These are phyloP conservation scores for Litocranius walleri DNA, from an alignment of 2,113 vertebrate species.

Conservation along the genomic window DNA sequence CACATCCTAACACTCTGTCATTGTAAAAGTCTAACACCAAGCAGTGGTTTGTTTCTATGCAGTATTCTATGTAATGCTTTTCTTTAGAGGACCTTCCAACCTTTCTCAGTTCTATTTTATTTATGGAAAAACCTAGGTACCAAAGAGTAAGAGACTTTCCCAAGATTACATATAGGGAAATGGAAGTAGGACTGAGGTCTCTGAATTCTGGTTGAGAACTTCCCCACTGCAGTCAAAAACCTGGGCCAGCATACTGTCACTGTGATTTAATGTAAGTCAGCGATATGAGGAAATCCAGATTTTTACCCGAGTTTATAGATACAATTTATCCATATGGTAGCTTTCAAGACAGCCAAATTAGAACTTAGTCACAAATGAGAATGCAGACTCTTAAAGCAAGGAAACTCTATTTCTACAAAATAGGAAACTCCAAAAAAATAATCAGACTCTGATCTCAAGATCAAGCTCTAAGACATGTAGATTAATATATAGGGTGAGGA, in stretches of 20 bases:
- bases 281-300: conserved; percentile 48
- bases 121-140: not conserved
- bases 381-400: not conserved
- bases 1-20: not conserved
- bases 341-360: conserved; percentile 48
- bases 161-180: not conserved
- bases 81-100: not conserved
- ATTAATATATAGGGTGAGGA: not conserved
- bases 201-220: conserved; percentile 1
- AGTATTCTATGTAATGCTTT: not conserved
- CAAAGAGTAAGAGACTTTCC: not conserved
- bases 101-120: conserved; percentile 1
- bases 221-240: not conserved
- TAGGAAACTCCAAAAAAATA: conserved; percentile 20
- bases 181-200: not conserved
- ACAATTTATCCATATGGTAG: conserved; percentile 53
- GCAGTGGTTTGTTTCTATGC: not conserved
- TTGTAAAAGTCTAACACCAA: not conserved
- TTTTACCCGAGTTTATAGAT: conserved; percentile 42
- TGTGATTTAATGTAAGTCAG: conserved; percentile 37
- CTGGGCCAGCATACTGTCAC: conserved; percentile 32
- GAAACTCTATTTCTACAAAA: conserved; percentile 19
- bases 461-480: not conserved
- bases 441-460: not conserved
- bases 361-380: conserved; percentile 30